Base-by-base conservation (phyloP, 2,888 invertebrate genomes). In the Hedychridium roseum region DNA sequence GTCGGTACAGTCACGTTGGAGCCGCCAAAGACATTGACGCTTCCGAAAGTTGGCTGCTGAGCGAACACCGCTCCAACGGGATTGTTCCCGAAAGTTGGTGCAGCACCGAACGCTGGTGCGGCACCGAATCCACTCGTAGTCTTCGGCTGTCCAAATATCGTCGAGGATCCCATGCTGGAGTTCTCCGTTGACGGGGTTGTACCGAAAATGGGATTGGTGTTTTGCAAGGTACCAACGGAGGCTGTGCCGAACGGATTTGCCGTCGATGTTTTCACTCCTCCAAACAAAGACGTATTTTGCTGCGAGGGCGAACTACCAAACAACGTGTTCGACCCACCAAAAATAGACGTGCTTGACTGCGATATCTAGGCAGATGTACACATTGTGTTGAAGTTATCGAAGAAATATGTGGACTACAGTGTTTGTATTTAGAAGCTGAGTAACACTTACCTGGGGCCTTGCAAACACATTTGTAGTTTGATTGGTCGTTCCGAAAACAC, bases 1-100 rank as follows among this genome's bases (percentile, higher is more conserved):
- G 32, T 26, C 14, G 53, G 5, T 71, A 0, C 78, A 43, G 1
- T 79, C 59, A 47, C 75, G 70, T 54, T 80, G 73, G 70, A 79
- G 74, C 57, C 44, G 1, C 56, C 62, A 4, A 68, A 68, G 1
- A 68, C 54, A 27, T 48, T 56, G 6, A 77, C 81, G 3, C 67
- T 47, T 15, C 51, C 59, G 20, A 63, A 68, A 4, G 49, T 38
- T 1, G 64, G 31, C 50, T 64, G 65, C 2, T 50, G 57, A 2
- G 64, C 70, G 32, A 77, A 78, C 11, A 57, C 44, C 3, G 59
- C 41, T 17, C 47, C 48, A 5, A 51, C 41, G 6, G 62, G 35
- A 21, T 55, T 6, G 0, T 44, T 49, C 0, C 56, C 55, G 15
- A 74, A 75, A n/a, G 45, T 55, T 7, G 63, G 36, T 4, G 56